Evolutionary conservation across 1,140 invertebrate species (phyloP).

Genomic region (Globodera rostochiensis): DNA sequence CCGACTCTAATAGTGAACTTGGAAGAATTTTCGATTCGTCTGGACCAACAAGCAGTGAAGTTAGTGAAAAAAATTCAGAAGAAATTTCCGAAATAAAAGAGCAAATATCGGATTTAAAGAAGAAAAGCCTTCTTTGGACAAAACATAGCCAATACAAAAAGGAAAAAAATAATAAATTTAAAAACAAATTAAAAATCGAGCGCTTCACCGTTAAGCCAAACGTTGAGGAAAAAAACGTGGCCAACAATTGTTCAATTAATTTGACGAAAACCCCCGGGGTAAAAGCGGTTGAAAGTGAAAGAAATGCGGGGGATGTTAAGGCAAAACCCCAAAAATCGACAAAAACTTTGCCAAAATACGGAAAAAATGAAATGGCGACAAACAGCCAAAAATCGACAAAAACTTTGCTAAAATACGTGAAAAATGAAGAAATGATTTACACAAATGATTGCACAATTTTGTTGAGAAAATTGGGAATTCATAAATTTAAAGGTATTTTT

Average conservation of each 20-base stretch:
- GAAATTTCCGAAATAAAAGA: not conserved
- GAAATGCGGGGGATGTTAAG: no score
- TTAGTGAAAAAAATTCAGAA: not conserved
- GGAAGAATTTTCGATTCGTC: not conserved
- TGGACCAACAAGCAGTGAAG: not conserved
- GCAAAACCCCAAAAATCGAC: no score
- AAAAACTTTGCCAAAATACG: no score
- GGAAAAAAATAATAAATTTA: not conserved
- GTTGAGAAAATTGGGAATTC: not conserved
- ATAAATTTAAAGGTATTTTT: not conserved
- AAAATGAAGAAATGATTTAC: not conserved
- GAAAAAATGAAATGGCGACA: no score
- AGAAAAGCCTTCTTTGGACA: not conserved
- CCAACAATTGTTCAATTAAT: no score
- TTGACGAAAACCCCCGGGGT: no score
- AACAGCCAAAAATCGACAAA: no score
- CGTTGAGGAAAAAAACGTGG: no score
- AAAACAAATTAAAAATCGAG: not conserved
- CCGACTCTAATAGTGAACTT: not conserved
- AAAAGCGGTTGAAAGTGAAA: no score
- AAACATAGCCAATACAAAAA: not conserved
- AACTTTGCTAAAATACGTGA: not conserved
- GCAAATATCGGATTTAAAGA: not conserved
- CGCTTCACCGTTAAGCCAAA: no score
- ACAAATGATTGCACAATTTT: not conserved